Conservation (phyloP, 2,113 vertebrate species). For the Megaleporinus macrocephalus region DNA sequence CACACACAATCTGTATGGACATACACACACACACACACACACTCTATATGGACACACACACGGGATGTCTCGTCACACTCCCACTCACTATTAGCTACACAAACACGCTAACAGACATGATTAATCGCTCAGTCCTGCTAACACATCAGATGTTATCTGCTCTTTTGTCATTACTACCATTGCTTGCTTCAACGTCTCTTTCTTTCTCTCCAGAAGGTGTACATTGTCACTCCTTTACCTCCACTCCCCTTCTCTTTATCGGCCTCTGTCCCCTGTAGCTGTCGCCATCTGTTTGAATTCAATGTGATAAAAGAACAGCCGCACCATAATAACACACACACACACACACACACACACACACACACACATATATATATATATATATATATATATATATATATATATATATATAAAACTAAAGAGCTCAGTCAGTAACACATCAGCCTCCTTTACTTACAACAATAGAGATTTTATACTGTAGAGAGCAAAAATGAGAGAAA, state of each 20-base stretch:
- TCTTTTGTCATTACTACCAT: not conserved
- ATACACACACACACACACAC: not conserved
- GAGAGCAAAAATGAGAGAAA: not conserved
- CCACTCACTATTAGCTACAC: not conserved
- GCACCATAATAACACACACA: not conserved
- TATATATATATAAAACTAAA: not conserved
- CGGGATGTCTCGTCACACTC: not conserved
- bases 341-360: no score
- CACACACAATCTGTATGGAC: not conserved
- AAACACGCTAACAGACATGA: not conserved
- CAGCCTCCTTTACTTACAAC: not conserved
- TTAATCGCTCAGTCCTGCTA: not conserved
- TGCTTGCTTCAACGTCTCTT: not conserved
- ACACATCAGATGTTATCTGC: not conserved
- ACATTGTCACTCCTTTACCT: not conserved
- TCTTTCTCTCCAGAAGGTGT: slow-evolving; percentile 4
- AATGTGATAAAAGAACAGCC: slow-evolving; percentile 12
- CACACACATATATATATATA: slow-evolving; percentile 4
- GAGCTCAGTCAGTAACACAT: not conserved
- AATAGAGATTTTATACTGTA: not conserved
- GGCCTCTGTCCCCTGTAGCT: slow-evolving; percentile 14
- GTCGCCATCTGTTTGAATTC: slow-evolving; percentile 29
- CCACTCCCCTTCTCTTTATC: not conserved
- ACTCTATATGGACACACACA: not conserved
- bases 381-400: not conserved